phyloP scores from a whole-genome alignment of 2,113 vertebrate genomes.

The Pyxicephalus adspersus region DNA sequence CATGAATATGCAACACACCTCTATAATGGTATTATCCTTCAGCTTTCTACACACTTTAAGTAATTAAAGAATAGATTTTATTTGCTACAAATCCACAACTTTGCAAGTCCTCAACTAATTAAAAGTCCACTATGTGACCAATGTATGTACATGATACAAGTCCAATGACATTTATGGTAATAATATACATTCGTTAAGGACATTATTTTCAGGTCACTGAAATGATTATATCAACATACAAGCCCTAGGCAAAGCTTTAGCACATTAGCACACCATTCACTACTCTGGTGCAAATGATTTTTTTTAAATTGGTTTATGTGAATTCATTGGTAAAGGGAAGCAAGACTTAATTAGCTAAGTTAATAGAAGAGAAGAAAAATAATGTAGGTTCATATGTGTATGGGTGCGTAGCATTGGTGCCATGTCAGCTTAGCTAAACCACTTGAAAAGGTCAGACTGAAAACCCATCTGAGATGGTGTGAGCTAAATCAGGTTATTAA shows the following conservation, averaged over 20 bases:
- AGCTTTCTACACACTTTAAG: not conserved
- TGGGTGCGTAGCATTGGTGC: not conserved
- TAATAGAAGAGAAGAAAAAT: not conserved
- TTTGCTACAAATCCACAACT: constrained; percentile 20
- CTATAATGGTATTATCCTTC: constrained; percentile 15
- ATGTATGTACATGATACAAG: constrained; percentile 1
- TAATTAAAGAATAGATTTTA: constrained; percentile 22
- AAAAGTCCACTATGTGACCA: constrained; percentile 2
- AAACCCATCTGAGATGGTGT: constrained; percentile 3
- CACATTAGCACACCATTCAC: not conserved
- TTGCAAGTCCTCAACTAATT: constrained; percentile 14
- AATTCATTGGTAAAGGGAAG: not conserved
- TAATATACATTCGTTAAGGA: constrained; percentile 19
- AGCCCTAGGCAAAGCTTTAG: not conserved
- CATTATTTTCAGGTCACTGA: constrained; percentile 16
- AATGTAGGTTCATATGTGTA: not conserved
- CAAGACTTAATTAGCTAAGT: not conserved
- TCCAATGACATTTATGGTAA: constrained; percentile 25
- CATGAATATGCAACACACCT: not conserved
- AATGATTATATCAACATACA: not conserved
- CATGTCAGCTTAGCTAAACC: not conserved
- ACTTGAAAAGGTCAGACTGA: not conserved
- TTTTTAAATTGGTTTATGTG: not conserved
- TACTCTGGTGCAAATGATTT: not conserved
- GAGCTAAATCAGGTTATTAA: constrained; percentile 17